These are phyloP conservation scores for Venustaconcha ellipsiformis DNA, from an alignment of 1,140 invertebrate genomes.

Conservation along the genomic window DNA sequence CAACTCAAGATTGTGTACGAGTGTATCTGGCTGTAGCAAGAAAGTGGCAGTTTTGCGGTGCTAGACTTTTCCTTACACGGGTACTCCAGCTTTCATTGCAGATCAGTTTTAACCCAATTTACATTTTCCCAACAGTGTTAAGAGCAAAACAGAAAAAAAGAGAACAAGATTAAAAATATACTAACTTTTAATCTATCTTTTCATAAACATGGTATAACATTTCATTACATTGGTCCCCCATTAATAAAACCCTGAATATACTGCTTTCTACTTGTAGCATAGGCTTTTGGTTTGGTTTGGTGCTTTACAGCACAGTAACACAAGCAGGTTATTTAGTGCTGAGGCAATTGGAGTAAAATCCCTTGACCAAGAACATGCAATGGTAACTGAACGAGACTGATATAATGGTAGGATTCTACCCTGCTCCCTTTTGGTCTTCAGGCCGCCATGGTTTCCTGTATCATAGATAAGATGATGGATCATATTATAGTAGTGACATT, in stretches of 20 bases:
- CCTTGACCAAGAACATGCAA: too few species aligned
- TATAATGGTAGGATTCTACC: too few species aligned
- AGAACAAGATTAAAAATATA: neutral
- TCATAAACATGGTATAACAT: neutral
- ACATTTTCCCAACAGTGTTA: neutral
- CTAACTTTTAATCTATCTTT: neutral
- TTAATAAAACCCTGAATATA: neutral
- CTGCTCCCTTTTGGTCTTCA: too few species aligned
- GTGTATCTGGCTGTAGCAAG: slow-evolving; percentile 95
- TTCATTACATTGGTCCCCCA: neutral
- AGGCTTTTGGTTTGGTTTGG: neutral
- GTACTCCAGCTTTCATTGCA: slow-evolving; percentile 56
- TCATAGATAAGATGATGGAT: neutral
- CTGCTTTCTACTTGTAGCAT: neutral
- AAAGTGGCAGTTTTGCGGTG: slow-evolving; percentile 97
- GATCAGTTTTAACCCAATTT: neutral
- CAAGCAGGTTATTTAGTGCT: too few species aligned
- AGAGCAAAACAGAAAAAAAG: neutral
- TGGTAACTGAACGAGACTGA: too few species aligned
- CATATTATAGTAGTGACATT: too few species aligned
- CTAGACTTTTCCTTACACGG: slow-evolving; percentile 87
- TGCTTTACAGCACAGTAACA: too few species aligned
- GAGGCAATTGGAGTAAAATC: too few species aligned
- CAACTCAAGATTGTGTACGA: slow-evolving; percentile 88
- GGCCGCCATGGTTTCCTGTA: neutral